phyloP scores from a whole-genome alignment of 2,888 invertebrate species.

The Acanthosepion pharaonis region DNA sequence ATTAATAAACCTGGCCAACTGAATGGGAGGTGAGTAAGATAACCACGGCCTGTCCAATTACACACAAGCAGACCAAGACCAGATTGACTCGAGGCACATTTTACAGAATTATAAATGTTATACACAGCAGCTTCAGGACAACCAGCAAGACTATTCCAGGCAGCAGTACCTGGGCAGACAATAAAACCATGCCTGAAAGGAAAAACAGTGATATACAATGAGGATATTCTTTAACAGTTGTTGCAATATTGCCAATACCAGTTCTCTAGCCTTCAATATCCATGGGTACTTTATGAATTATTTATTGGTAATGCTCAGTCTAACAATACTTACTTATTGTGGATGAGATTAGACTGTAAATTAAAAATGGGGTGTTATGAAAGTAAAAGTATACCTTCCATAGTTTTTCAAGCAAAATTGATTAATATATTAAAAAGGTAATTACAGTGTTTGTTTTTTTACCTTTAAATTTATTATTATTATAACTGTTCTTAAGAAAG shows the following conservation, averaged over 20 bases:
- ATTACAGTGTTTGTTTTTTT: too few relatives aligned
- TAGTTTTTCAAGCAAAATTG: neutral
- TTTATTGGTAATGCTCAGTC: too few relatives aligned
- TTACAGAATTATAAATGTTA: conserved; percentile 78
- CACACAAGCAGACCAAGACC: conserved; percentile 78
- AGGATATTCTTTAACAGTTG: neutral
- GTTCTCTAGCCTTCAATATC: too few relatives aligned
- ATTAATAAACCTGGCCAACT: conserved; percentile 79
- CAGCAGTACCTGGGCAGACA: conserved; percentile 79
- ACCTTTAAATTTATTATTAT: too few relatives aligned
- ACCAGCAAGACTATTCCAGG: conserved; percentile 79
- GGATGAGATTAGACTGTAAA: too few relatives aligned
- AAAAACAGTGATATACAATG: conserved; percentile 25
- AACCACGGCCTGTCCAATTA: conserved; percentile 79
- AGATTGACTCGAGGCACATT: conserved; percentile 76
- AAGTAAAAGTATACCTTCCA: neutral
- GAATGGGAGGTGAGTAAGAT: conserved; percentile 79
- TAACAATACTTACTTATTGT: too few relatives aligned
- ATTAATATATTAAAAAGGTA: neutral
- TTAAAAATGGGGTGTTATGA: neutral
- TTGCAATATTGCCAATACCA: too few relatives aligned
- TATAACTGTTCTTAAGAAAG: too few relatives aligned
- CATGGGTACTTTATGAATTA: too few relatives aligned
- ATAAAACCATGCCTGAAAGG: conserved; percentile 74
- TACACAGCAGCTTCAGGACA: conserved; percentile 79